Evolutionary conservation across 2,888 invertebrate genomes (phyloP).

Genomic region (Corythucha ciliata): DNA sequence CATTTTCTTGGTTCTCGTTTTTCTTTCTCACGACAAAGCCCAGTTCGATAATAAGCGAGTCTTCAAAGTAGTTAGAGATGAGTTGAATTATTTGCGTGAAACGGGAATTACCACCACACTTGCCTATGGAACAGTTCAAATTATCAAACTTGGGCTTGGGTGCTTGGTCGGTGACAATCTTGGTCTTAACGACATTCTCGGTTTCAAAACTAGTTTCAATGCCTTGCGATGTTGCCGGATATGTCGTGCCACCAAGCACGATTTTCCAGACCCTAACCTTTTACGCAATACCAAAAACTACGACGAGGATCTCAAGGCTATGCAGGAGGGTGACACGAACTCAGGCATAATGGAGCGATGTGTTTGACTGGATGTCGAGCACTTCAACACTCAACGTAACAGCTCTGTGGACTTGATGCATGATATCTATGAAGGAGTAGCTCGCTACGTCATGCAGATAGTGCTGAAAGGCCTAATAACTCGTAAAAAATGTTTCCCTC

Average conservation of each 20-base stretch:
- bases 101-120: background rate
- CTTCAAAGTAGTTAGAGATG: background rate
- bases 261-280: background rate
- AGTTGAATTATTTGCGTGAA: background rate
- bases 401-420: conserved; percentile 4
- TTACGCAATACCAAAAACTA: background rate
- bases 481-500: background rate
- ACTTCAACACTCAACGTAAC: background rate
- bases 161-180: too few species aligned
- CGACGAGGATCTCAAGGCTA: background rate
- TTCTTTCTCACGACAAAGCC: too few species aligned
- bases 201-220: too few species aligned
- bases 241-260: too few species aligned
- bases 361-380: background rate
- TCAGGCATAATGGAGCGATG: background rate
- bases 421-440: background rate
- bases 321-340: background rate
- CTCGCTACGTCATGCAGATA: conserved; percentile 1
- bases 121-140: background rate
- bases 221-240: too few species aligned
- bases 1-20: too few species aligned
- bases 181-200: too few species aligned
- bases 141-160: background rate
- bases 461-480: conserved; percentile 3
- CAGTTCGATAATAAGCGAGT: background rate